Conservation (phyloP, 2,113 vertebrate species). For the Microcebus jonahi region DNA sequence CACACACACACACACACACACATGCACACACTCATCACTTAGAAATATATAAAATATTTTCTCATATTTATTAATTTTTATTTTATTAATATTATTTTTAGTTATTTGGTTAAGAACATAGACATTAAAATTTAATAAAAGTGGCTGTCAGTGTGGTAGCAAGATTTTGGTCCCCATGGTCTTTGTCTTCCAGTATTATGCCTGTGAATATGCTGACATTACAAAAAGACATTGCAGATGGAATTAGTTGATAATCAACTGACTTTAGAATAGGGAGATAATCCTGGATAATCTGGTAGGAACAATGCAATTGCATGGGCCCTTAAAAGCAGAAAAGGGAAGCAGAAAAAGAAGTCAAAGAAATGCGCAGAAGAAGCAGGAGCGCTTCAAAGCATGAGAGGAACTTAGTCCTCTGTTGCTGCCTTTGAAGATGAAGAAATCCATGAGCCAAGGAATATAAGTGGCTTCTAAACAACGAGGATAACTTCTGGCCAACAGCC, state of each 20-base stretch:
- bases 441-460: background rate
- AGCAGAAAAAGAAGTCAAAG: background rate
- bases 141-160: background rate
- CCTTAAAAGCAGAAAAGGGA: background rate
- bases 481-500: background rate
- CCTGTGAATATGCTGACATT: background rate
- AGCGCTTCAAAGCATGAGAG: background rate
- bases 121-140: conserved; percentile 16
- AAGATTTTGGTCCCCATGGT: background rate
- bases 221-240: background rate
- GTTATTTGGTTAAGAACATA: background rate
- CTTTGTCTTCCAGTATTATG: background rate
- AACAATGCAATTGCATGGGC: background rate
- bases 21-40: background rate
- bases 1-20: background rate
- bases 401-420: background rate
- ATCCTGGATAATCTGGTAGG: background rate
- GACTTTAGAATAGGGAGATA: background rate
- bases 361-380: background rate
- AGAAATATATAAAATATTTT: background rate
- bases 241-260: conserved; percentile 34
- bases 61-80: background rate
- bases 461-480: background rate
- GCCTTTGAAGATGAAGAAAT: background rate
- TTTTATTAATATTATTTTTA: conserved; percentile 43